Percentiles rank a stretch among this genome's conserved stretches.
Evolutionary conservation across 2,888 invertebrate genomes (phyloP).

Genomic region (Apoderus coryli): DNA sequence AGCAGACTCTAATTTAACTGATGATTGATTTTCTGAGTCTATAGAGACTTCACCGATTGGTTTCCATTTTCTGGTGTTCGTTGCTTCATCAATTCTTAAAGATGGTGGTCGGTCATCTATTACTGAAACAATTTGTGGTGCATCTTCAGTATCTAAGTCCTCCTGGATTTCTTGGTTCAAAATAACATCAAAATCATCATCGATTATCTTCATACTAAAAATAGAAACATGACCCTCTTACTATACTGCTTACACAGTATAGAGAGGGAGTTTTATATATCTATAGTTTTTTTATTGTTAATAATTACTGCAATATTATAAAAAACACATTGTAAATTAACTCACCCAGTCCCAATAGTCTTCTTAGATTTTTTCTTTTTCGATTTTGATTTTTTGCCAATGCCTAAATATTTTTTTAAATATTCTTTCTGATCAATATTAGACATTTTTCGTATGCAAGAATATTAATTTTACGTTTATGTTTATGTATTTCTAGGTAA

Average conservation of each 20-base stretch:
- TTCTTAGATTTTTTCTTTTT: slow-evolving; percentile 47
- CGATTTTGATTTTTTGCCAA: slow-evolving; percentile 44
- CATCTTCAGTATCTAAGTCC: slow-evolving; percentile 71
- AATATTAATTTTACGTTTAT: too few relatives aligned
- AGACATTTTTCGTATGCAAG: slow-evolving; percentile 35
- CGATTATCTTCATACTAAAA: slow-evolving; percentile 65
- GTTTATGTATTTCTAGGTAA: too few relatives aligned
- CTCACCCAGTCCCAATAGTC: slow-evolving; percentile 19
- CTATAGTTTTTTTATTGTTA: too few relatives aligned
- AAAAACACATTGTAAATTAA: slow-evolving; percentile 4
- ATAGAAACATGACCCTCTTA: too few relatives aligned
- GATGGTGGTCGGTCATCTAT: slow-evolving; percentile 69
- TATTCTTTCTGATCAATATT: slow-evolving; percentile 60
- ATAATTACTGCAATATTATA: slow-evolving; percentile 4
- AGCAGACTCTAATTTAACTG: slow-evolving; percentile 12
- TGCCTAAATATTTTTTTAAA: slow-evolving; percentile 59
- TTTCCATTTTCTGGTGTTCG: slow-evolving; percentile 27
- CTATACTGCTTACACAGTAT: too few relatives aligned
- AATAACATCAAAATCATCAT: slow-evolving; percentile 59
- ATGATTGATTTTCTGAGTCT: slow-evolving; percentile 5
- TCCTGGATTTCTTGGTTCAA: slow-evolving; percentile 47
- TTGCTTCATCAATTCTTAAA: slow-evolving; percentile 31
- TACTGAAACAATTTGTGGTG: slow-evolving; percentile 77
- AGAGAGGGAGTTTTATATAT: too few relatives aligned
- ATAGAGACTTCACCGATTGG: slow-evolving; percentile 21